Conservation (phyloP, 1,140 invertebrate genomes). For the Radopholus similis region DNA sequence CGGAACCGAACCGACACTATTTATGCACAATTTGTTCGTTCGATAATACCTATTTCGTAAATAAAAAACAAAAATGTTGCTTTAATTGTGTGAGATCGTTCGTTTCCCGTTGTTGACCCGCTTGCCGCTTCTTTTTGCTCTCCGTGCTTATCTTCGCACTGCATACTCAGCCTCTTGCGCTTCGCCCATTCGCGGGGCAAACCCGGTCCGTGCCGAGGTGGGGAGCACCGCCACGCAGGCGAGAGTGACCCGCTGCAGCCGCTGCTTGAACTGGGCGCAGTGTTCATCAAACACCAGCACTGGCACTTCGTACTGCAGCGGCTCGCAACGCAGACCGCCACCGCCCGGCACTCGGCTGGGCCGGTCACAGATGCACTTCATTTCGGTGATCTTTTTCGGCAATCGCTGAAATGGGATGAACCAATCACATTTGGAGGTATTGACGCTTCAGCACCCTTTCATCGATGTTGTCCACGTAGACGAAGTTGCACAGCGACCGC, state of each 20-base stretch:
- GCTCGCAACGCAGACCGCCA: conserved; percentile 7
- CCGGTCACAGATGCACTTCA: conserved; percentile 12
- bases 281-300: conserved; percentile 18
- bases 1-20: too few relatives aligned
- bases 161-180: too few relatives aligned
- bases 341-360: background rate
- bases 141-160: too few relatives aligned
- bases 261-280: background rate
- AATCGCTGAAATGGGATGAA: background rate
- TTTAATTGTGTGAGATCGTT: too few relatives aligned
- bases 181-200: background rate
- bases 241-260: background rate
- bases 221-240: conserved; percentile 13
- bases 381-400: conserved; percentile 7
- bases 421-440: background rate
- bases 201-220: background rate
- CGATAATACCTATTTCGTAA: too few relatives aligned
- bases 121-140: too few relatives aligned
- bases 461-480: conserved; percentile 15
- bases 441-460: conserved; percentile 6
- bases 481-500: conserved; percentile 11
- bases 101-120: too few relatives aligned
- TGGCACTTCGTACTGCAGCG: conserved; percentile 19
- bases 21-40: background rate
- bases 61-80: too few relatives aligned